phyloP scores from a whole-genome alignment of 2,113 vertebrate species.

The Antidorcas marsupialis region DNA sequence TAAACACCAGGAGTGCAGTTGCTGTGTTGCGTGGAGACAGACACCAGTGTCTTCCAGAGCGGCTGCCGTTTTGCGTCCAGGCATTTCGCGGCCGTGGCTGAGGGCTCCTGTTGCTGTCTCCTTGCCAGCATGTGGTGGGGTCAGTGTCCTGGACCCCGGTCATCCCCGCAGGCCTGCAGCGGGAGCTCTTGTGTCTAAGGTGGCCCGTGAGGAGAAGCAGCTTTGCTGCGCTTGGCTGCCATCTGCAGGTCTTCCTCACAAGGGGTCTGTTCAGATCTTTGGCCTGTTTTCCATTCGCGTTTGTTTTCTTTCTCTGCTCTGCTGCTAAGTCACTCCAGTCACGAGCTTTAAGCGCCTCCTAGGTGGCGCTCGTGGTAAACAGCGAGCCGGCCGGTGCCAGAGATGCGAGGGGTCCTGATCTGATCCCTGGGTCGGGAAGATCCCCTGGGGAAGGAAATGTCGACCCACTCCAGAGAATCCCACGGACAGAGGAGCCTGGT shows the following conservation, averaged over 20 bases:
- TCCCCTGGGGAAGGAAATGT: neutral
- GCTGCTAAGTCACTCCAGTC: too few relatives aligned
- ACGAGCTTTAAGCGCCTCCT: neutral
- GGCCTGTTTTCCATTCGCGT: neutral
- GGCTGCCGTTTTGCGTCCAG: neutral
- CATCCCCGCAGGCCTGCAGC: neutral
- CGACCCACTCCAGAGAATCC: neutral
- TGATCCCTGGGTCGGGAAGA: neutral
- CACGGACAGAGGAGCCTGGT: neutral
- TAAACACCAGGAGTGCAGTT: neutral
- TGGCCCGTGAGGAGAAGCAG: fast-evolving
- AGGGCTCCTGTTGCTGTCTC: neutral
- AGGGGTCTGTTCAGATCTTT: neutral
- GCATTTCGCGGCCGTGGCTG: fast-evolving
- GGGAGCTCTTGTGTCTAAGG: fast-evolving
- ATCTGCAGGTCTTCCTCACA: fast-evolving
- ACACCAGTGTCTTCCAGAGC: neutral
- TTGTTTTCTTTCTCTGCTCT: neutral
- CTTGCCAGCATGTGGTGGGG: neutral
- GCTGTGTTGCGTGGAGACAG: neutral
- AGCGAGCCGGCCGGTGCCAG: neutral
- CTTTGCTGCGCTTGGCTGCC: fast-evolving
- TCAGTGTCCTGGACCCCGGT: neutral
- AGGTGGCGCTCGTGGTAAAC: neutral
- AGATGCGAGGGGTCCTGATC: neutral